Evolutionary conservation across 2,797 vertebrate genomes (phyloP).

Genomic region (Choloepus didactylus): DNA sequence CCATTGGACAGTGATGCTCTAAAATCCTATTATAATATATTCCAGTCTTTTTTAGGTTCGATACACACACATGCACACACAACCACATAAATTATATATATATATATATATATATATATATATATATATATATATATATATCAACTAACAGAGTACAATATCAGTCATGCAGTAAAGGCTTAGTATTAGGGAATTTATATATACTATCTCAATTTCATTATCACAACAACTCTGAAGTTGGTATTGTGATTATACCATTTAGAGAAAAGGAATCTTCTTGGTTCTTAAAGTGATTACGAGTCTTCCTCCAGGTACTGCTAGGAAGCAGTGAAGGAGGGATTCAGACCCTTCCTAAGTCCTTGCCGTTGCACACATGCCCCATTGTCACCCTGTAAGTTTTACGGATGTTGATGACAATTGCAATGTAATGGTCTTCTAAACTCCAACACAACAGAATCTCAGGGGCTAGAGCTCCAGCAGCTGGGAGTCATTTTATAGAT

Average conservation of each 20-base stretch:
- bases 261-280: not conserved
- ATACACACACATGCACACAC: not conserved
- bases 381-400: not conserved
- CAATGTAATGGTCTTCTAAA: not conserved
- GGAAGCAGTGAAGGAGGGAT: not conserved
- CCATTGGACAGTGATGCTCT: not conserved
- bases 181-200: not conserved
- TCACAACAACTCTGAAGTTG: not conserved
- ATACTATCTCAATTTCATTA: not conserved
- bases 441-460: not conserved
- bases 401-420: fast-evolving
- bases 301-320: not conserved
- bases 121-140: not conserved
- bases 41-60: not conserved
- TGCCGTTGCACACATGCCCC: too few relatives aligned
- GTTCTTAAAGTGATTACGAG: not conserved
- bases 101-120: not conserved
- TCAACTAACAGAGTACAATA: not conserved
- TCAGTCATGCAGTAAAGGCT: not conserved
- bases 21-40: not conserved
- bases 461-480: not conserved
- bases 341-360: not conserved
- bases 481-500: not conserved
- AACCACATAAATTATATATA: too few relatives aligned
- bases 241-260: not conserved